These are phyloP conservation scores for Oreochromis niloticus DNA, from an alignment of 2,113 vertebrate species.

Conservation along the genomic window DNA sequence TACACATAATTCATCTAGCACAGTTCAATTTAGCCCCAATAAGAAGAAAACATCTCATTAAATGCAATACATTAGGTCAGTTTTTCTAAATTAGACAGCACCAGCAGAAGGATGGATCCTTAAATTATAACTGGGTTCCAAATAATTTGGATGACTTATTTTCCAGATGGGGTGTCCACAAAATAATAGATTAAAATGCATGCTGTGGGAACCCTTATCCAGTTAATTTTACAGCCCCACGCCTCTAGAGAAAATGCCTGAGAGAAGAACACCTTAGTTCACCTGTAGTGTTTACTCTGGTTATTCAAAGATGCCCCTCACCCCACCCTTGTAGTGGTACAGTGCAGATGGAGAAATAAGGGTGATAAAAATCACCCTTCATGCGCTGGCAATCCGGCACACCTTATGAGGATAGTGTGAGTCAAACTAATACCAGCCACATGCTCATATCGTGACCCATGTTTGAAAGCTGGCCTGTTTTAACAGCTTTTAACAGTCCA, in stretches of 20 bases:
- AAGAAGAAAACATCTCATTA: neutral
- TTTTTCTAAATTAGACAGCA: neutral
- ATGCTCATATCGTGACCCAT: neutral
- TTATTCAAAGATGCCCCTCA: neutral
- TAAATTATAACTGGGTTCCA: neutral
- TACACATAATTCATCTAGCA: neutral
- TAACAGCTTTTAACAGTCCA: constrained; percentile 12
- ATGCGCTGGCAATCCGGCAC: neutral
- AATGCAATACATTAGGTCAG: neutral
- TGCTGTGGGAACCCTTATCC: neutral
- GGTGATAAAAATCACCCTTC: neutral
- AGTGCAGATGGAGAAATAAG: neutral
- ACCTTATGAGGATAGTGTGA: neutral
- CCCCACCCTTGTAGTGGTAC: neutral
- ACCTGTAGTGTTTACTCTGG: neutral
- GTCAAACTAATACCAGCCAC: constrained; percentile 9
- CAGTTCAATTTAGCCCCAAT: neutral
- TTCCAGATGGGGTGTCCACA: neutral
- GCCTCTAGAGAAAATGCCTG: neutral
- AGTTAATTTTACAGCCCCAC: neutral
- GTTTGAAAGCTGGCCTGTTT: neutral
- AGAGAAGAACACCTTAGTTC: neutral
- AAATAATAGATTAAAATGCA: neutral
- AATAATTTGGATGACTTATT: neutral
- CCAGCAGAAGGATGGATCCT: neutral